phyloP scores from a whole-genome alignment of 2,797 vertebrate genomes.

The Champsocephalus esox region DNA sequence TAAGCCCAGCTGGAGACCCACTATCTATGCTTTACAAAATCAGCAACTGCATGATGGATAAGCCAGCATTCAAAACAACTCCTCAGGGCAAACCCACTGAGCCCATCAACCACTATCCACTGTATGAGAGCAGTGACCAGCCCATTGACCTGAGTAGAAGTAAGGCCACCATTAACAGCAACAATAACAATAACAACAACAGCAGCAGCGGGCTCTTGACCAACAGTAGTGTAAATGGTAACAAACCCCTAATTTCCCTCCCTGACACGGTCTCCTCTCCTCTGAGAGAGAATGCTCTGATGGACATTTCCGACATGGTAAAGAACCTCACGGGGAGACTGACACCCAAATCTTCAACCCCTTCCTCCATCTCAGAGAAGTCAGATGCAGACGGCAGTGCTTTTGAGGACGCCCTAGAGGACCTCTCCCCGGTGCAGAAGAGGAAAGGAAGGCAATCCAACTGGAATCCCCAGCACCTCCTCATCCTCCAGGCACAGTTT shows the following conservation, averaged over 20 bases:
- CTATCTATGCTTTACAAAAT: conserved; percentile 99
- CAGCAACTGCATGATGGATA: conserved; percentile 99
- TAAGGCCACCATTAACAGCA: conserved; percentile 86
- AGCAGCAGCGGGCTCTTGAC: conserved; percentile 59
- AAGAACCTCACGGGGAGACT: conserved; percentile 98
- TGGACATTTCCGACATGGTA: conserved; percentile 99
- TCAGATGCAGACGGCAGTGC: conserved; percentile 96
- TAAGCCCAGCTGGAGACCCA: conserved; percentile 92
- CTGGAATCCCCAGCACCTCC: conserved; percentile 99
- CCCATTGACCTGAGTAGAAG: conserved; percentile 98
- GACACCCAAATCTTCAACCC: conserved; percentile 98
- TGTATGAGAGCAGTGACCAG: conserved; percentile 95
- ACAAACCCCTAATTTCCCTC: conserved; percentile 86
- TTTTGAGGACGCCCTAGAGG: conserved; percentile 96
- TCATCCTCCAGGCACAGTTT: conserved; percentile 99
- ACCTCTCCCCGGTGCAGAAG: conserved; percentile 96
- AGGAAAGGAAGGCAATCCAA: conserved; percentile 98
- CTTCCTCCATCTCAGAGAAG: conserved; percentile 97
- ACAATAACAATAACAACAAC: conserved; percentile 71
- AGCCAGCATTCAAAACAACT: conserved; percentile 89
- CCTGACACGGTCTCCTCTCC: conserved; percentile 92
- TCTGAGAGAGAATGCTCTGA: conserved; percentile 94
- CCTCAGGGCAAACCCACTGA: conserved; percentile 92
- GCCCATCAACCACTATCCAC: conserved; percentile 91
- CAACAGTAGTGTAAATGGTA: conserved; percentile 81